These are phyloP conservation scores for Leptinotarsa undecemlineata DNA, from an alignment of 1,140 invertebrate genomes.

Conservation along the genomic window DNA sequence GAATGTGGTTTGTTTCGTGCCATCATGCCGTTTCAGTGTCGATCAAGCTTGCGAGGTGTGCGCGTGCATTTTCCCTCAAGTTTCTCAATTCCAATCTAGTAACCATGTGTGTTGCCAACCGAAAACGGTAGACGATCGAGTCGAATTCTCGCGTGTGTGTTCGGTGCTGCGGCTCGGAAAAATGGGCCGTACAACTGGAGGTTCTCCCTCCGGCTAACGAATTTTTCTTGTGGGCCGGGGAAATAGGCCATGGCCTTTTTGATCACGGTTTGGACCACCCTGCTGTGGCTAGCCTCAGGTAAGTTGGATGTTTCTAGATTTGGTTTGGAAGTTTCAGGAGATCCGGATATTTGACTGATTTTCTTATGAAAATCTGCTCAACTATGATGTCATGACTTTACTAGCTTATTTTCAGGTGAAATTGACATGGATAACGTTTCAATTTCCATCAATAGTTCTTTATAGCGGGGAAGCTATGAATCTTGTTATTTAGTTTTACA, in stretches of 20 bases:
- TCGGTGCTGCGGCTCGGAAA: conserved; percentile 21
- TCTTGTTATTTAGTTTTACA: no score
- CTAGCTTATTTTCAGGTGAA: no score
- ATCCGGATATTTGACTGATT: no score
- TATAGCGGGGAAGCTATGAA: no score
- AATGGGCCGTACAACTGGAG: conserved; percentile 23
- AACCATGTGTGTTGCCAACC: conserved; percentile 24
- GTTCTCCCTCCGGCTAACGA: conserved; percentile 25
- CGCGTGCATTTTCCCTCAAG: conserved; percentile 9
- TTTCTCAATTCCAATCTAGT: conserved; percentile 11
- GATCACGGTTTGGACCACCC: conserved; percentile 26
- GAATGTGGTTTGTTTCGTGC: not conserved
- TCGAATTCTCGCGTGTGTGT: conserved; percentile 10
- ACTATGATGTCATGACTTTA: no score
- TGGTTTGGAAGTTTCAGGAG: no score
- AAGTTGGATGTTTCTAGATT: not conserved
- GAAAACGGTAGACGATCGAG: conserved; percentile 11
- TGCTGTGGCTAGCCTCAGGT: conserved; percentile 31
- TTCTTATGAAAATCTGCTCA: no score
- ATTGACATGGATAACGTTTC: no score
- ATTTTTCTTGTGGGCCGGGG: conserved; percentile 20
- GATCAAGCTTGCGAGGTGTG: conserved; percentile 15
- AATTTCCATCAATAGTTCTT: no score
- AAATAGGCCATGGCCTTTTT: conserved; percentile 31
- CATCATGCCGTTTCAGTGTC: conserved; percentile 18